Conservation (phyloP, 2,113 vertebrate species). For the Pogonocichla stellata region DNA sequence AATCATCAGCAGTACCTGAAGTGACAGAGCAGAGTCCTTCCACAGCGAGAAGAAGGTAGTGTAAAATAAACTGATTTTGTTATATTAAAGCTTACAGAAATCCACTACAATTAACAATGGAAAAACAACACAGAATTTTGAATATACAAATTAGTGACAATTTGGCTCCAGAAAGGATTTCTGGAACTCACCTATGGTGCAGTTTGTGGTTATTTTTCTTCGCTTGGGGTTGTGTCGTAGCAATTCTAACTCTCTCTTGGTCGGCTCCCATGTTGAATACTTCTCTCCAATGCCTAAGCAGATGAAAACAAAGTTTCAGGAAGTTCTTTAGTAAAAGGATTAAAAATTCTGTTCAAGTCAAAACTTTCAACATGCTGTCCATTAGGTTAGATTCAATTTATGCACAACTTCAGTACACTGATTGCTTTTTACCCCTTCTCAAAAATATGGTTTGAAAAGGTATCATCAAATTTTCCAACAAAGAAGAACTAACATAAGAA, state of each 20-base stretch:
- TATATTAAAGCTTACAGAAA: not conserved
- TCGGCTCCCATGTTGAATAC: slow-evolving; percentile 98
- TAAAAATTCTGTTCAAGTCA: not conserved
- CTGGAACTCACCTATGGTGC: slow-evolving; percentile 90
- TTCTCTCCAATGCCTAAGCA: slow-evolving; percentile 92
- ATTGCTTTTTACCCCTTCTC: not conserved
- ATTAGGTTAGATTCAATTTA: not conserved
- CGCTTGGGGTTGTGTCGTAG: slow-evolving; percentile 98
- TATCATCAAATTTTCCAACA: not conserved
- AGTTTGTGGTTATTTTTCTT: slow-evolving; percentile 98
- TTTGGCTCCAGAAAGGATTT: not conserved
- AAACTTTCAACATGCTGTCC: not conserved
- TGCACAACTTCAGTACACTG: not conserved
- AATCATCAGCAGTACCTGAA: not conserved
- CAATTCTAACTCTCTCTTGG: slow-evolving; percentile 95
- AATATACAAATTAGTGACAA: not conserved
- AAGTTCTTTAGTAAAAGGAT: not conserved
- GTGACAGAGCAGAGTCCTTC: not conserved
- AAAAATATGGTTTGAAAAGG: not conserved
- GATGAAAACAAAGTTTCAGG: slow-evolving; percentile 48
- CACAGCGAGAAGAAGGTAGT: not conserved
- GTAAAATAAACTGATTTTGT: not conserved
- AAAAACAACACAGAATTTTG: not conserved
- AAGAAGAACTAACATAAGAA: not conserved
- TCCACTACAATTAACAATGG: not conserved